A percentile compares a stretch with the other conserved stretches of the same genome.
Evolutionary conservation across 1,140 invertebrate genomes (phyloP).

Genomic region (Bathynomus jamesi): DNA sequence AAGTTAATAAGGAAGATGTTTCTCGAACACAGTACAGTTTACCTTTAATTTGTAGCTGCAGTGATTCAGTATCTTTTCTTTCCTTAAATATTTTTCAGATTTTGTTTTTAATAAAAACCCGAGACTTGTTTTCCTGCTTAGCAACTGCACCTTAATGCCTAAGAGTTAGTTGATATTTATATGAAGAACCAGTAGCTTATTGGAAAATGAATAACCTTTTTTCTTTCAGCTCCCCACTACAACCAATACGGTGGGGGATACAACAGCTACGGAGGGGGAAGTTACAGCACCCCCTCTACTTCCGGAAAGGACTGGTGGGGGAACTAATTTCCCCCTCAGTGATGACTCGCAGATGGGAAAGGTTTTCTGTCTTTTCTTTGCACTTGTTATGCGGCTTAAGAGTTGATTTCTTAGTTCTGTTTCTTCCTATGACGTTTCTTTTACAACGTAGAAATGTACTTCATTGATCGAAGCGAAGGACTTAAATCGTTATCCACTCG

Average conservation of each 20-base stretch:
- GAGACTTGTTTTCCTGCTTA: background rate
- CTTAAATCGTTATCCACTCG: no score
- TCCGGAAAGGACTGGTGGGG: slow-evolving; percentile 36
- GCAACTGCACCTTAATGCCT: background rate
- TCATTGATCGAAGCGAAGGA: no score
- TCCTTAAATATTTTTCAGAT: background rate
- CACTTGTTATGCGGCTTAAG: no score
- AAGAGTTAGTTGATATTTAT: background rate
- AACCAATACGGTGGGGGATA: slow-evolving; percentile 24
- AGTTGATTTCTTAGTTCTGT: no score
- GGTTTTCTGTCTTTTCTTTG: no score
- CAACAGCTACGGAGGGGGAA: slow-evolving; percentile 12
- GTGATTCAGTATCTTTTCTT: background rate
- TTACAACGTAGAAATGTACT: background rate
- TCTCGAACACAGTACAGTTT: background rate
- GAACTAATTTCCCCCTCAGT: slow-evolving; percentile 5
- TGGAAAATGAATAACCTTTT: background rate
- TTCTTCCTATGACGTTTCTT: background rate
- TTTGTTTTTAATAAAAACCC: background rate
- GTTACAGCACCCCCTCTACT: slow-evolving; percentile 24
- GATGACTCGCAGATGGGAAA: background rate
- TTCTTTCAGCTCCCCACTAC: slow-evolving; percentile 29
- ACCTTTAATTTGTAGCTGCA: background rate
- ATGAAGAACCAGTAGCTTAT: background rate
- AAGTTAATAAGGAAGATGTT: background rate